Percentiles rank a stretch among this genome's conserved stretches.
Conservation (phyloP, 1,140 invertebrate species). For the Monomorium pharaonis region DNA sequence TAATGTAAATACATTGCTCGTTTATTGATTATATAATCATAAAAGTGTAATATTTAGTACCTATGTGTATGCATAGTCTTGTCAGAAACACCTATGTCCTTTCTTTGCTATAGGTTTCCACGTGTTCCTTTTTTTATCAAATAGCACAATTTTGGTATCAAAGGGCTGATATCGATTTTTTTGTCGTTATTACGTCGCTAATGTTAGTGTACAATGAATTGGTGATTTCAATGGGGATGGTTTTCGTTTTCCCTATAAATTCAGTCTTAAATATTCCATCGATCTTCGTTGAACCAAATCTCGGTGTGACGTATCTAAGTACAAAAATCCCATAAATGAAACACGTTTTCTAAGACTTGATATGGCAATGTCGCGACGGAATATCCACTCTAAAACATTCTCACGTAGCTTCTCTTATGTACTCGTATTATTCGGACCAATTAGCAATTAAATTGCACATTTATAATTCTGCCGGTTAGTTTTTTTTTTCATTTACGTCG, state of each 20-base stretch:
- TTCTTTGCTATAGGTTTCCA: slow-evolving; percentile 64
- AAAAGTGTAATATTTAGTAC: slow-evolving; percentile 41
- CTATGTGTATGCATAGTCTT: slow-evolving; percentile 69
- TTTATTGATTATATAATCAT: slow-evolving; percentile 10
- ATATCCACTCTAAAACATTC: slow-evolving; percentile 66
- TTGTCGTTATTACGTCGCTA: slow-evolving; percentile 74
- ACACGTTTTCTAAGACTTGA: slow-evolving; percentile 72
- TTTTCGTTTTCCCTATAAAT: slow-evolving; percentile 79
- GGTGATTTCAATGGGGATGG: slow-evolving; percentile 79
- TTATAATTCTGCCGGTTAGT: slow-evolving; percentile 46
- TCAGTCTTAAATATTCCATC: slow-evolving; percentile 84
- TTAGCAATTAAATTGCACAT: slow-evolving; percentile 66
- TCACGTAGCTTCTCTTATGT: slow-evolving; percentile 58
- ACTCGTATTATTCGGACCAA: slow-evolving; percentile 66
- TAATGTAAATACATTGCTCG: slow-evolving; percentile 36
- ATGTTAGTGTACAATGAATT: slow-evolving; percentile 78
- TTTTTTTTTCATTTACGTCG: slow-evolving; percentile 44
- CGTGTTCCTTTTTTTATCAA: slow-evolving; percentile 78
- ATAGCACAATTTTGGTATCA: slow-evolving; percentile 82
- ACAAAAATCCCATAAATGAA: slow-evolving; percentile 72
- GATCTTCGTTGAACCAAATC: slow-evolving; percentile 81
- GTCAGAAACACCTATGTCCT: slow-evolving; percentile 68
- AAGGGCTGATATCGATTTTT: slow-evolving; percentile 80
- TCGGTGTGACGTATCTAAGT: slow-evolving; percentile 67
- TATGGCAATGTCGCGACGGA: slow-evolving; percentile 77